phyloP scores from a whole-genome alignment of 2,113 vertebrate genomes.

The Haplochromis burtoni region DNA sequence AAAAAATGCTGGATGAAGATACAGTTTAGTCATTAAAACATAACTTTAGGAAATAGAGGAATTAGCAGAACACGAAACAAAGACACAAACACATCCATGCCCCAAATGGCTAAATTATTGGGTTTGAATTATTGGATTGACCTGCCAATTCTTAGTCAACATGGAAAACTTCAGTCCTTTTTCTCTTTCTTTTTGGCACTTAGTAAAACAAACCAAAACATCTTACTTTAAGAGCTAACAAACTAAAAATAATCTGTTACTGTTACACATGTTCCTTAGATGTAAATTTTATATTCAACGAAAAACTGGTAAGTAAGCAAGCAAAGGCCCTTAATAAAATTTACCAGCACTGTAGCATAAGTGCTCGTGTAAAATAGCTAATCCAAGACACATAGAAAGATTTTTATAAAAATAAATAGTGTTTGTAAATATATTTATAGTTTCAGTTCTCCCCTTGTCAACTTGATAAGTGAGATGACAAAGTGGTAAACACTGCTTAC shows the following conservation, averaged over 20 bases:
- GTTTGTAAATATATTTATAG: not conserved
- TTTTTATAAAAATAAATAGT: not conserved
- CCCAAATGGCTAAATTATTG: not conserved
- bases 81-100: not conserved
- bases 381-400: not conserved
- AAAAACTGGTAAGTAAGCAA: not conserved
- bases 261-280: not conserved
- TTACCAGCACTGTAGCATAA: not conserved
- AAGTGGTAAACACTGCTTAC: not conserved
- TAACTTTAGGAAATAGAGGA: not conserved
- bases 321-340: not conserved
- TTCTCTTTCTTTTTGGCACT: not conserved
- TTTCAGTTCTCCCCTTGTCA: not conserved
- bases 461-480: not conserved
- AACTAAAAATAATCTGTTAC: not conserved
- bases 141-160: not conserved
- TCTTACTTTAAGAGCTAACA: not conserved
- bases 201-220: not conserved
- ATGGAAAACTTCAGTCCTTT: not conserved
- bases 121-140: not conserved
- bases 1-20: not conserved
- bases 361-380: not conserved
- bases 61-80: not conserved
- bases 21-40: not conserved
- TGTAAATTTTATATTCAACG: not conserved